A percentile compares a stretch with the other conserved stretches of the same genome.
phyloP scores from a whole-genome alignment of 2,888 invertebrate species.

The Ptilodon capucinus region DNA sequence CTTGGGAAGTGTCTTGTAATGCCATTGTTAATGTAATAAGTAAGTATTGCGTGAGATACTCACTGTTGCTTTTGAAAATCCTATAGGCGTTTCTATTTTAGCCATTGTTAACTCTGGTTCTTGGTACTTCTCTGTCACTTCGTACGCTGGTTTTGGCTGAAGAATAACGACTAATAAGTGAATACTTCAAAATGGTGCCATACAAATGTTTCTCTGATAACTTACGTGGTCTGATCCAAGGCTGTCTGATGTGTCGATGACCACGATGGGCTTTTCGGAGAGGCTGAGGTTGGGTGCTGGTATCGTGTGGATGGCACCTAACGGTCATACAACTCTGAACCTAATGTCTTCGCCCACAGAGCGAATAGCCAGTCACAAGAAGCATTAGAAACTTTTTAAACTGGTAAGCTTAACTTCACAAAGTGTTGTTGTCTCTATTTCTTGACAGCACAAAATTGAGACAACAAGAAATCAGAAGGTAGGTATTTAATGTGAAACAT shows the following conservation, averaged over 20 bases:
- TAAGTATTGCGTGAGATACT: slow-evolving; percentile 14
- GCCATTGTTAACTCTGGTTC: slow-evolving; percentile 55
- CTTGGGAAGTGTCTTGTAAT: no score
- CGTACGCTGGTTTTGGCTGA: slow-evolving; percentile 60
- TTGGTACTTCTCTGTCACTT: slow-evolving; percentile 67
- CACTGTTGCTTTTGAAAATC: slow-evolving; percentile 68
- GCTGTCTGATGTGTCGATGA: slow-evolving; percentile 54
- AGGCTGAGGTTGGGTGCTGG: slow-evolving; percentile 91
- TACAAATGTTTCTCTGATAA: no score
- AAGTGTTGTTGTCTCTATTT: no score
- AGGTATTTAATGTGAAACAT: no score
- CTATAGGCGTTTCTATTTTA: slow-evolving; percentile 64
- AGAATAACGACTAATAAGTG: slow-evolving; percentile 18
- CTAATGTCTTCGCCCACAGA: slow-evolving; percentile 56
- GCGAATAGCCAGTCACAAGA: slow-evolving; percentile 29
- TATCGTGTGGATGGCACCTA: slow-evolving; percentile 92
- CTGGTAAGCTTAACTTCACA: no score
- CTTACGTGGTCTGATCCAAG: slow-evolving; percentile 49
- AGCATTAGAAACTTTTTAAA: no score
- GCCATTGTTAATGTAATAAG: no score
- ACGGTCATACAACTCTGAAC: slow-evolving; percentile 58
- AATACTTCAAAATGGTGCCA: not conserved
- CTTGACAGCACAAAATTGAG: no score
- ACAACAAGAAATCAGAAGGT: no score
- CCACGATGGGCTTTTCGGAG: slow-evolving; percentile 84